Evolutionary conservation across 2,888 invertebrate species (phyloP), one percentile per base, ranked within the genome.

Genomic region (Tanypteryx hageni): DNA sequence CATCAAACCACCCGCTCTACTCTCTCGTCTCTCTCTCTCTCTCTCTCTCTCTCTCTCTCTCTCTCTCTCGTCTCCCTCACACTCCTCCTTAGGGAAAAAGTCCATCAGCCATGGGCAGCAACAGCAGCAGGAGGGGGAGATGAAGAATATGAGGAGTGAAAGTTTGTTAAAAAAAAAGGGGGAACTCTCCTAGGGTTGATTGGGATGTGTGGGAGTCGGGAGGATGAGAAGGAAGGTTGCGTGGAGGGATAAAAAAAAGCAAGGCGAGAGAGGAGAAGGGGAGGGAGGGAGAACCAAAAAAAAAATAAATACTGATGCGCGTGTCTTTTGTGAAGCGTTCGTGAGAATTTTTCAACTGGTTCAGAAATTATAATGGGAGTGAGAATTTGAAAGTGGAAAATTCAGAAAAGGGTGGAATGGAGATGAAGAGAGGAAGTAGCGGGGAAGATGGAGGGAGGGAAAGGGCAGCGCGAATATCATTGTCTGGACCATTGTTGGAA

Each of bases 261-360:
- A 13, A 31, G 61, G 86, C 7, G 14, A 44, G 18, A 61, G 44
- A n/a, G 44, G 10, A 56, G 9, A 64, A 57, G 44, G 44, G 44
- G 44, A 5, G 44, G 57, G n/a, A 27, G 89, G 11, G 10, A 0
- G 89, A 16, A 44, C 18, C 7, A 86, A 86, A 61, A 61, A 61
- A 61, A 31, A 18, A 31, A 31, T 16, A 44, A 27, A 86, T 59
- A 61, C 61, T 18, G 86, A 44, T 64, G 89, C 56, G 64, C 64
- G 89, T 64, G 89, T 64, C 64, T 89, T 89, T 89, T 89, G 89
- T 89, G 64, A 64, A 64, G 89, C 89, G 64, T 11, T 64, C 68
- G 61, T 31, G 89, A 89, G 31, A 64, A 89, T 89, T 89, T 86
- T 68, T 64, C 64, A 64, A 22, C 64, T 68, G 64, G 18, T 58